These are phyloP conservation scores for Liparis tanakae DNA, from an alignment of 2,797 vertebrate genomes.

Conservation along the genomic window DNA sequence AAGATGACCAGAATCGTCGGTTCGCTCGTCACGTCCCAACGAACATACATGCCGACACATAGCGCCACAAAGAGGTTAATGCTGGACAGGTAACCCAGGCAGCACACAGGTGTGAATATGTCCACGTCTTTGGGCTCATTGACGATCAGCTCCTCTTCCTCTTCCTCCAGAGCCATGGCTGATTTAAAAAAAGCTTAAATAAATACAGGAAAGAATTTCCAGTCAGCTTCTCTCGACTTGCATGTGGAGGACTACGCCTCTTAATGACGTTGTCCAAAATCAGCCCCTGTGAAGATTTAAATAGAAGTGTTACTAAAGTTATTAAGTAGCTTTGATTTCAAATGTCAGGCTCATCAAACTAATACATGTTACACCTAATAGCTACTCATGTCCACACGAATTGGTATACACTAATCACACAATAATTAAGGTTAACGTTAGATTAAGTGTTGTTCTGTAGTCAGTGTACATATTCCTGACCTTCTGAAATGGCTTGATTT, in stretches of 20 bases:
- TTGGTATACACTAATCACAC: neutral
- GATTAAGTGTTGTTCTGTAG: neutral
- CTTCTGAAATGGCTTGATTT: neutral
- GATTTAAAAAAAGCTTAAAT: neutral
- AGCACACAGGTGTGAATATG: conserved; percentile 91
- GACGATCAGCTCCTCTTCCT: conserved; percentile 81
- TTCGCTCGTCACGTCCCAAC: conserved; percentile 94
- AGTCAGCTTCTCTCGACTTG: conserved; percentile 2
- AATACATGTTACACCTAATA: neutral
- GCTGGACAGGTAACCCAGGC: conserved; percentile 93
- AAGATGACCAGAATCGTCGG: conserved; percentile 95
- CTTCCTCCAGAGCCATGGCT: conserved; percentile 71
- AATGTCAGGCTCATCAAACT: neutral
- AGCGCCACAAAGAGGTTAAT: conserved; percentile 92
- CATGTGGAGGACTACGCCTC: conserved; percentile 41
- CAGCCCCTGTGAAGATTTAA: conserved; percentile 66
- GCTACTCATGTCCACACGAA: neutral
- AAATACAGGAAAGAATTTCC: neutral
- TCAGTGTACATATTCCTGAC: neutral
- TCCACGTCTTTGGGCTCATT: conserved; percentile 80
- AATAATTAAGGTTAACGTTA: accelerated
- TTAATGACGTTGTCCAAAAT: conserved; percentile 36
- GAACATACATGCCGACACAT: conserved; percentile 94
- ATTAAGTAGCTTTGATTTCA: neutral
- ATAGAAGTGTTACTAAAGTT: conserved; percentile 10